A percentile compares a stretch with the other conserved stretches of the same genome.
These are phyloP conservation scores for Halocaridina rubra DNA, from an alignment of 2,888 invertebrate genomes.

Conservation along the genomic window DNA sequence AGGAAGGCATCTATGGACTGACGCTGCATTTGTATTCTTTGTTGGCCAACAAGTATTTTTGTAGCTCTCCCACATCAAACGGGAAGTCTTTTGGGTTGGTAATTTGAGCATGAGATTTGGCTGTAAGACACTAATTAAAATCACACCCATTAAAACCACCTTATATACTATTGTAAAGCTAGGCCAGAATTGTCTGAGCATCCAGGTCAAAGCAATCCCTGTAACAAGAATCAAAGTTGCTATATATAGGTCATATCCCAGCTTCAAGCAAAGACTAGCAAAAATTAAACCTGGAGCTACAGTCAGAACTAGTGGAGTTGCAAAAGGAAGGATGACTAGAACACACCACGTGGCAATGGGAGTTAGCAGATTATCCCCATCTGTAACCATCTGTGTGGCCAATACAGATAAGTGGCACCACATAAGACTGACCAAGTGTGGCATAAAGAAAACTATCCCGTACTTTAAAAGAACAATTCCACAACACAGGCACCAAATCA, in stretches of 20 bases:
- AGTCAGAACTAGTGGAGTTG: not conserved
- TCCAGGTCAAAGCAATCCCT: not conserved
- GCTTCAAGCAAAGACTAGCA: not conserved
- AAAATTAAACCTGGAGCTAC: not conserved
- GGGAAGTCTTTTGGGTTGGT: not conserved
- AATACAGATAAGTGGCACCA: constrained; percentile 27
- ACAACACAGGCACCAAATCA: not conserved
- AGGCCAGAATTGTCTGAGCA: not conserved
- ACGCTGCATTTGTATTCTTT: constrained; percentile 7
- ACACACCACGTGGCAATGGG: constrained; percentile 25
- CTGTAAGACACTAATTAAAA: not conserved
- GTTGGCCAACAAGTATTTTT: constrained; percentile 29
- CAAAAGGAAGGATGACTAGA: constrained; percentile 1
- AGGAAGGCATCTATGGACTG: constrained; percentile 6
- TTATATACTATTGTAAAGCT: not conserved
- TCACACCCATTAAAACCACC: not conserved
- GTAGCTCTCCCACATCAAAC: constrained; percentile 30
- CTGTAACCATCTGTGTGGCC: not conserved
- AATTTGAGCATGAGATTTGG: not conserved
- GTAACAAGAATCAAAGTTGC: not conserved
- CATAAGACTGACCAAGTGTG: constrained; percentile 18
- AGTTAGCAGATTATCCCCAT: not conserved
- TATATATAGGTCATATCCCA: not conserved
- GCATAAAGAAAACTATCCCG: not conserved
- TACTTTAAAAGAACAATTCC: not conserved